Evolutionary conservation across 2,113 vertebrate species (phyloP).

Genomic region (Cryptotis parvus): DNA sequence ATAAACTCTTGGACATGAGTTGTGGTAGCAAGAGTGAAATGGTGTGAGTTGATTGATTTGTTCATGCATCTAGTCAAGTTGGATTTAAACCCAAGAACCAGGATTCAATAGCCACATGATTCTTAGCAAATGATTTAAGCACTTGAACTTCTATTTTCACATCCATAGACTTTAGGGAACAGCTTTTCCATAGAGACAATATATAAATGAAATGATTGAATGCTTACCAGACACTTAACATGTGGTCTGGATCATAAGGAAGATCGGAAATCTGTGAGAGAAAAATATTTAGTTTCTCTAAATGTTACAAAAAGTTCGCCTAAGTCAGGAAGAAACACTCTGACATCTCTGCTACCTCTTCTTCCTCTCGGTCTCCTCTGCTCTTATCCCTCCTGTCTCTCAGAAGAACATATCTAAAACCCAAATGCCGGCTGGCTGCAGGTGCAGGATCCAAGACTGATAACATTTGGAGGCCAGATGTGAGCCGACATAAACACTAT

Average conservation of each 20-base stretch:
- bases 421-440: constrained; percentile 62
- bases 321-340: background rate
- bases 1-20: background rate
- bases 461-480: constrained; percentile 74
- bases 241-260: too few species aligned
- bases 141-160: constrained; percentile 38
- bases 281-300: background rate
- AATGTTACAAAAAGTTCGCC: background rate
- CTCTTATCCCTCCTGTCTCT: background rate
- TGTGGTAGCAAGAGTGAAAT: background rate
- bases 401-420: constrained; percentile 52
- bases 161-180: background rate
- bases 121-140: constrained; percentile 26
- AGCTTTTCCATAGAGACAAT: background rate
- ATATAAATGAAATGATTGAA: background rate
- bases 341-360: background rate
- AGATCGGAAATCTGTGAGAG: background rate
- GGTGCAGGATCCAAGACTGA: constrained; percentile 49
- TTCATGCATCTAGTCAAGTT: background rate
- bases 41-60: background rate
- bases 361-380: background rate
- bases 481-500: constrained; percentile 60
- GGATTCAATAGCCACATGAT: background rate
- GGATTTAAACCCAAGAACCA: background rate
- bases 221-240: background rate